Base-by-base conservation (phyloP, 2,797 vertebrate species). In the Podarcis lilfordi region DNA sequence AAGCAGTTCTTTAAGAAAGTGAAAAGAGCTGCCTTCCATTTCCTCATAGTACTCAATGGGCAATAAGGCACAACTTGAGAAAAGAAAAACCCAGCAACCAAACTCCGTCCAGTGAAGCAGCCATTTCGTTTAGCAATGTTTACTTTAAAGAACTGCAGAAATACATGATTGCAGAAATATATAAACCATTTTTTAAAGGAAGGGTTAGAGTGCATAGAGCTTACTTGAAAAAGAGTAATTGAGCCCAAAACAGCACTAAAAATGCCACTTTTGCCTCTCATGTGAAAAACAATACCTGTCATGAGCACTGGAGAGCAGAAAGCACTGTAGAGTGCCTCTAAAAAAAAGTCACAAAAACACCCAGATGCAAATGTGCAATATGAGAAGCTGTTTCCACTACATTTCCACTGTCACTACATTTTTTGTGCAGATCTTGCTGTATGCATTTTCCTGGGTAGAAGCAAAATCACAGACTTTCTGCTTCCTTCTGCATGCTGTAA, bases 11-110 rank as follows among this genome's bases (percentile, higher is more conserved):
- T 91, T 91, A 91, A 85, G 91, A 89, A 32, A 87, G 89, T 89
- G 69, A 90, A 91, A 93, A 79, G 81, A 84, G 90, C 86, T 88
- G 76, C 89, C 94, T 95, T 90, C 89, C 92, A 82, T 94, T 93
- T 94, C 91, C 75, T 13, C 91, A 90, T 85, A 59, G 86, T 74
- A 75, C 45, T 80, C 23, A 35, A 89, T 91, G 89, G 92, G 74
- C 91, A 92, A 82, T 88, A 43, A 92, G 91, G 92, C 93, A 84
- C 88, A 94, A 29, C 71, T 72, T 35, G n/a, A 59, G 83, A 8
- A 35, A 75, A 23, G 21, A 2, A 0, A 0, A 25, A n/a, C 25
- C 27, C 40, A 17, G 79, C 89, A 93, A 89, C 88, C 89, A 89
- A 90, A 55, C 92, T 91, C 72, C 37, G 90, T 59, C 89, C 92